phyloP scores from a whole-genome alignment of 1,140 invertebrate species.

The Cryptotermes secundus region DNA sequence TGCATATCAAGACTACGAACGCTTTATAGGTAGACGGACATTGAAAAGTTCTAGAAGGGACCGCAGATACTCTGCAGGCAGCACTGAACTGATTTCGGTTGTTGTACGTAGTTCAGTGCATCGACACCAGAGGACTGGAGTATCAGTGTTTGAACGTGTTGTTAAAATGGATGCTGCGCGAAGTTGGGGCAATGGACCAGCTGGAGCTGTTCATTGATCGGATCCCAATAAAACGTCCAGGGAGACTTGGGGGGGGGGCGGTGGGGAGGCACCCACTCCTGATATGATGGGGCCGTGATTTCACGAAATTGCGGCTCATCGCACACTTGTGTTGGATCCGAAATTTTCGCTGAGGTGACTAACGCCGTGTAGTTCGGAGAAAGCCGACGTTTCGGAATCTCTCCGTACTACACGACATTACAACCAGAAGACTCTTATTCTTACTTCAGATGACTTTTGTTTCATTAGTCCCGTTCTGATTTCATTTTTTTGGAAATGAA shows the following conservation, averaged over 20 bases:
- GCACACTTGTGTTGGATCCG: too few relatives aligned
- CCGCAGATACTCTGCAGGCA: neutral
- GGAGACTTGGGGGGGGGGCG: neutral
- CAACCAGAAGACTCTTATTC: too few relatives aligned
- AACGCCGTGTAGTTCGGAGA: too few relatives aligned
- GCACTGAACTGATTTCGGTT: neutral
- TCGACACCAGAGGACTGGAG: constrained; percentile 1
- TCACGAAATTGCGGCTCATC: neutral
- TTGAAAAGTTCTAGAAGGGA: neutral
- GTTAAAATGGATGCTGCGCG: neutral
- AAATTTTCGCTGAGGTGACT: too few relatives aligned
- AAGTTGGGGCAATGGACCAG: neutral
- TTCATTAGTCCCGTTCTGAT: too few relatives aligned
- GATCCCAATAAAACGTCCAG: neutral
- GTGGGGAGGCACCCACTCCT: too few relatives aligned
- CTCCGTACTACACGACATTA: too few relatives aligned
- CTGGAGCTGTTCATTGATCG: neutral
- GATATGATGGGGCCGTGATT: neutral
- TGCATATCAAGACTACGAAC: too few relatives aligned
- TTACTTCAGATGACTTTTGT: too few relatives aligned
- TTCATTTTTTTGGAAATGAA: too few relatives aligned
- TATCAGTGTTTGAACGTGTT: neutral
- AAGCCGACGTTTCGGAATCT: too few relatives aligned
- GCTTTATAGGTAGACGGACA: too few relatives aligned
- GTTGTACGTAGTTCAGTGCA: neutral